phyloP scores from a whole-genome alignment of 2,888 invertebrate species.

The Polyploca ridens region DNA sequence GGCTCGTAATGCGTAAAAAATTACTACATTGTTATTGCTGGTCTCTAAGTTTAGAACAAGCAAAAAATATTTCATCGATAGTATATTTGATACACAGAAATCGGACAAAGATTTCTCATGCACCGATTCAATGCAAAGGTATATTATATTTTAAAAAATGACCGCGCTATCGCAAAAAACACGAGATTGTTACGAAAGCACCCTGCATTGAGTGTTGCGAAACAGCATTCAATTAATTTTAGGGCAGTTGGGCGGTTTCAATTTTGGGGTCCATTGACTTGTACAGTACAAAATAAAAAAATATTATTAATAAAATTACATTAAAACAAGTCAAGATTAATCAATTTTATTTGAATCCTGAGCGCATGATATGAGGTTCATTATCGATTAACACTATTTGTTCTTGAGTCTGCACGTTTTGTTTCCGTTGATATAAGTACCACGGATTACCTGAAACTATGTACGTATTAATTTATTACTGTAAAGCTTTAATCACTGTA shows the following conservation, averaged over 20 bases:
- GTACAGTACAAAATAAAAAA: too few species aligned
- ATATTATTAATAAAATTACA: too few species aligned
- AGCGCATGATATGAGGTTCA: too few species aligned
- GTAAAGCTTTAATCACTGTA: too few species aligned
- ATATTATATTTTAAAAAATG: not conserved
- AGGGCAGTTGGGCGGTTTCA: not conserved
- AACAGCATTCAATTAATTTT: not conserved
- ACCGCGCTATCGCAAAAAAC: not conserved
- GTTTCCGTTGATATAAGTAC: too few species aligned
- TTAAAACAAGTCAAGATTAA: too few species aligned
- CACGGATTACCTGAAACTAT: too few species aligned
- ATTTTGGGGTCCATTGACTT: not conserved
- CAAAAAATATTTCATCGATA: not conserved
- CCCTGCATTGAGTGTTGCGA: not conserved
- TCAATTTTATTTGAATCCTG: too few species aligned
- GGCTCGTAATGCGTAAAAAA: not conserved
- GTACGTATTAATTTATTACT: too few species aligned
- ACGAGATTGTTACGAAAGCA: not conserved
- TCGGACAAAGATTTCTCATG: not conserved
- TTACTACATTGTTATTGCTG: not conserved
- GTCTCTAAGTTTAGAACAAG: not conserved
- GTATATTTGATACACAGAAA: not conserved
- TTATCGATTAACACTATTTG: too few species aligned
- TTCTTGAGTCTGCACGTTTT: too few species aligned
- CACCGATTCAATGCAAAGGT: not conserved